phyloP scores from a whole-genome alignment of 2,113 vertebrate species.

The Onychorhynchus coronatus region DNA sequence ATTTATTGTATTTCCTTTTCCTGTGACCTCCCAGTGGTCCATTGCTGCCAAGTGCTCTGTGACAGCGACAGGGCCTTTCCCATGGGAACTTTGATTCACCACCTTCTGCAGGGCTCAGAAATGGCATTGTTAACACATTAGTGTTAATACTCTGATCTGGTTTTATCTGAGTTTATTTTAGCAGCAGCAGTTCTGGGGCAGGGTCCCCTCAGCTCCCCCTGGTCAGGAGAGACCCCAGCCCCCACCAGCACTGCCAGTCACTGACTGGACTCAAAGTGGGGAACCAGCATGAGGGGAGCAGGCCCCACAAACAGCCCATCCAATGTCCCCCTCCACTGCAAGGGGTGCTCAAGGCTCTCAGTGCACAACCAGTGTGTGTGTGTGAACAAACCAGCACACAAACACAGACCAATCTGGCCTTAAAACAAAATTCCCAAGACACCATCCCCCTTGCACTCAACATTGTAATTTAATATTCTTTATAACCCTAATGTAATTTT shows the following conservation, averaged over 20 bases:
- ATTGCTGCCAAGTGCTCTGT: not conserved
- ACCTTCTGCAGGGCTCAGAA: not conserved
- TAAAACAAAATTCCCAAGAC: not conserved
- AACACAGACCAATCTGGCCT: accelerated
- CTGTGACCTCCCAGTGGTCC: not conserved
- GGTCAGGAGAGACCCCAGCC: not conserved
- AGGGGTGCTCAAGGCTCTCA: accelerated
- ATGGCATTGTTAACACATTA: accelerated
- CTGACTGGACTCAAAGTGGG: accelerated
- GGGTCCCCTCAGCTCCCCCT: not conserved
- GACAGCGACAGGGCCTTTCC: not conserved
- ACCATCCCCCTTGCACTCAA: accelerated
- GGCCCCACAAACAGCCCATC: not conserved
- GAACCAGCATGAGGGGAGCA: not conserved
- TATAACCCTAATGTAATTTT: not conserved
- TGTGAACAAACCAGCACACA: accelerated
- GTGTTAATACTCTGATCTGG: accelerated
- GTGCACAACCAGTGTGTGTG: accelerated
- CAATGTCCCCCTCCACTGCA: not conserved
- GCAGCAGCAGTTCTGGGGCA: not conserved
- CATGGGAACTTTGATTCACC: not conserved
- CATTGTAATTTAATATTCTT: not conserved
- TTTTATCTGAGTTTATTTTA: accelerated
- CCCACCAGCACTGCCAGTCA: accelerated
- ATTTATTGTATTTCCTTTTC: not conserved